Evolutionary conservation across 2,888 invertebrate species (phyloP).

Genomic region (Pogonocherus hispidulus): DNA sequence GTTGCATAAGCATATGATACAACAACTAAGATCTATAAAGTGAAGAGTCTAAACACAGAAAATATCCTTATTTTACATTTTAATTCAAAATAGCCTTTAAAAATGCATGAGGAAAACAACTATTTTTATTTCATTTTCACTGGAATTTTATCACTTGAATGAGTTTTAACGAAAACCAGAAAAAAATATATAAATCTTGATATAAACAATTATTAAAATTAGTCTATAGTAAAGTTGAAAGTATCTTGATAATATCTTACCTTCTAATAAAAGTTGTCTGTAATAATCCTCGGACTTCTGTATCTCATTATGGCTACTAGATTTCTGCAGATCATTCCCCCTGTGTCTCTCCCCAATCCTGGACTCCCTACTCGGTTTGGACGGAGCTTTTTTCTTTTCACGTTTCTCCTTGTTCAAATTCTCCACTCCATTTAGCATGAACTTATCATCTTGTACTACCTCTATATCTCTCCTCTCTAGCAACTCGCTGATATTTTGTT

Average conservation of each 20-base stretch:
- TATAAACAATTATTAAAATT: no score
- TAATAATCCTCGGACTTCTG: constrained; percentile 68
- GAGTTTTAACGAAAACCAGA: no score
- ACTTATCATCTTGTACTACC: constrained; percentile 60
- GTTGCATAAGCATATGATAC: no score
- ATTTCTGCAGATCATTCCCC: constrained; percentile 74
- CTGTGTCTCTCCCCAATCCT: constrained; percentile 67
- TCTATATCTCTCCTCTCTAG: constrained; percentile 70
- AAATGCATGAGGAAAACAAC: no score
- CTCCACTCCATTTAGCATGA: constrained; percentile 67
- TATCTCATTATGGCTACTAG: constrained; percentile 76
- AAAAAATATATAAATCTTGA: no score
- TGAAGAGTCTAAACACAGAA: no score
- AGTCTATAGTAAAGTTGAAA: no score
- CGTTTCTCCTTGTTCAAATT: constrained; percentile 68
- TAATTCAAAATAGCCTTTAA: no score
- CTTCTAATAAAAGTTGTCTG: constrained; percentile 67
- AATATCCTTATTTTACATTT: no score
- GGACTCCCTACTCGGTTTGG: constrained; percentile 57
- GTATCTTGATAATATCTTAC: constrained; percentile 37
- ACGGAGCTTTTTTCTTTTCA: constrained; percentile 64
- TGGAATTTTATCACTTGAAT: no score
- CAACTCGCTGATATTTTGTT: constrained; percentile 80
- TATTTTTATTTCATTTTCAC: no score
- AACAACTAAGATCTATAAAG: no score